Conservation (phyloP, 2,888 invertebrate genomes). For the Trichopoda pennipes region DNA sequence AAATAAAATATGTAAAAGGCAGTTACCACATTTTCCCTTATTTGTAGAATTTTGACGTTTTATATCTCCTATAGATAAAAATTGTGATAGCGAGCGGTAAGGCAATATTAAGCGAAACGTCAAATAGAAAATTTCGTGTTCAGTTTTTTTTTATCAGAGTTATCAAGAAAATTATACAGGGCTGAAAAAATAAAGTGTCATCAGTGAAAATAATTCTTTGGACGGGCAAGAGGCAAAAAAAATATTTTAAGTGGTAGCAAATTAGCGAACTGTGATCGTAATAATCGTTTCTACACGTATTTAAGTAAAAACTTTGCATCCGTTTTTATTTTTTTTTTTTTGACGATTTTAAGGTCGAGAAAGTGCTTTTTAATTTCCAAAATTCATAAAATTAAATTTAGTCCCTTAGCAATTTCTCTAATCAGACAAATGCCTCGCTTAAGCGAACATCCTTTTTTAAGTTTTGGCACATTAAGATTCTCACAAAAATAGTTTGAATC, state of each 20-base stretch:
- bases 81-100: too few species aligned
- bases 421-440: slow-evolving; percentile 81
- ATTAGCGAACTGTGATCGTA: slow-evolving; percentile 60
- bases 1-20: too few species aligned
- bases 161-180: too few species aligned
- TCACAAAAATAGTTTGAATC: slow-evolving; percentile 77
- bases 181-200: too few species aligned
- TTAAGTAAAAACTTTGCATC: slow-evolving; percentile 65
- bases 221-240: too few species aligned
- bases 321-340: slow-evolving; percentile 58
- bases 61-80: too few species aligned
- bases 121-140: neutral
- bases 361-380: slow-evolving; percentile 49
- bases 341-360: slow-evolving; percentile 72
- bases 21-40: too few species aligned
- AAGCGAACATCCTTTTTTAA: slow-evolving; percentile 77
- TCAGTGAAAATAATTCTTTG: too few species aligned
- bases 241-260: too few species aligned
- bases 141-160: too few species aligned
- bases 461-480: slow-evolving; percentile 59
- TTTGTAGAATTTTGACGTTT: too few species aligned
- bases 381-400: neutral
- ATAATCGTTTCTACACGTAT: slow-evolving; percentile 49
- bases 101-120: too few species aligned
- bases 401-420: neutral